Conservation (phyloP, 1,140 invertebrate genomes). For the Papilio helenus region DNA sequence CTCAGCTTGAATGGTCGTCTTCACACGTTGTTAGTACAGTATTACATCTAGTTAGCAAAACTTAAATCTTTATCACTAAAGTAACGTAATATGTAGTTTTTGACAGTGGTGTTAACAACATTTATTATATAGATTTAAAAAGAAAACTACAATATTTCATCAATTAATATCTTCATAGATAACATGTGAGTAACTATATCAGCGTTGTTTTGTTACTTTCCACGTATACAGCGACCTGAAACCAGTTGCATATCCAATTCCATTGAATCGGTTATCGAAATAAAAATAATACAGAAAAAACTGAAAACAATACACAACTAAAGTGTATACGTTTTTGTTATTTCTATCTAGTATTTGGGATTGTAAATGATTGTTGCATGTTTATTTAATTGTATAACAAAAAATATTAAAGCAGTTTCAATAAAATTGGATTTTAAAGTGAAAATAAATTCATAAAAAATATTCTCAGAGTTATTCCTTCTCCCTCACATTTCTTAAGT, state of each 20-base stretch:
- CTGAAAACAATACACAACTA: background rate
- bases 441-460: no score
- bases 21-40: background rate
- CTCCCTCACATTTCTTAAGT: background rate
- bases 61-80: background rate
- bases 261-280: background rate
- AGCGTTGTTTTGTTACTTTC: background rate
- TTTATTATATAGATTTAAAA: background rate
- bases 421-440: no score
- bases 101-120: no score
- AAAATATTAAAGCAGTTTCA: no score
- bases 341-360: background rate
- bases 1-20: background rate
- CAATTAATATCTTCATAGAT: background rate
- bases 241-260: background rate
- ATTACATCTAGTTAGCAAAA: background rate
- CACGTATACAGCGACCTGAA: background rate
- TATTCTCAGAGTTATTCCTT: background rate
- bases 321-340: background rate
- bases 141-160: background rate
- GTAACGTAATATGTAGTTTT: background rate
- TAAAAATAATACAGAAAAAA: background rate
- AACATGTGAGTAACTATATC: background rate
- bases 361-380: background rate
- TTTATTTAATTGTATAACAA: no score